phyloP scores from a whole-genome alignment of 2,113 vertebrate genomes.

The Anas platyrhynchos region DNA sequence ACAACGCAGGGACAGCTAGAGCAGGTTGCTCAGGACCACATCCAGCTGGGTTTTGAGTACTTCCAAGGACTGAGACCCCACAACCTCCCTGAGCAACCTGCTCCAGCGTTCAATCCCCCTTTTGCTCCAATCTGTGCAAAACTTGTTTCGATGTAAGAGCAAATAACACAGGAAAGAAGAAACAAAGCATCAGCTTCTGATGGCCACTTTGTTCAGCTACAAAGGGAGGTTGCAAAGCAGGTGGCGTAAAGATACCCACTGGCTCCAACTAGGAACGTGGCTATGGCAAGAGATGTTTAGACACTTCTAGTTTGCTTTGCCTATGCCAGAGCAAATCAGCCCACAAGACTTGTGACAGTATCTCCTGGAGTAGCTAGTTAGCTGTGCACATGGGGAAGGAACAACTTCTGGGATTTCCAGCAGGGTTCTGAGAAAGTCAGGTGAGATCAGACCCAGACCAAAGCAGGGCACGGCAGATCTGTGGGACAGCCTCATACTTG shows the following conservation, averaged over 20 bases:
- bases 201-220: neutral
- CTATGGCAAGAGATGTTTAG: neutral
- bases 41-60: neutral
- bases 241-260: neutral
- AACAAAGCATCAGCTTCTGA: conserved; percentile 31
- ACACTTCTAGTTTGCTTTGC: neutral
- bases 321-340: neutral
- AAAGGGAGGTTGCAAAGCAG: neutral
- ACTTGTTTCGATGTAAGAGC: neutral
- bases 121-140: neutral
- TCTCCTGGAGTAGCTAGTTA: neutral
- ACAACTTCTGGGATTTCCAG: neutral
- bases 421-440: neutral
- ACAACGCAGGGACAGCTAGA: neutral
- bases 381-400: neutral
- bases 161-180: neutral
- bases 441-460: neutral
- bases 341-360: neutral
- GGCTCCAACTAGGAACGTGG: neutral
- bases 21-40: neutral
- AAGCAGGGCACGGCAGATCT: neutral
- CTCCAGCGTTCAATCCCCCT: neutral
- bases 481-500: accelerated
- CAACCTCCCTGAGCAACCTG: neutral
- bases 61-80: neutral